phyloP scores from a whole-genome alignment of 2,888 invertebrate genomes.

The Melanotus villosus region DNA sequence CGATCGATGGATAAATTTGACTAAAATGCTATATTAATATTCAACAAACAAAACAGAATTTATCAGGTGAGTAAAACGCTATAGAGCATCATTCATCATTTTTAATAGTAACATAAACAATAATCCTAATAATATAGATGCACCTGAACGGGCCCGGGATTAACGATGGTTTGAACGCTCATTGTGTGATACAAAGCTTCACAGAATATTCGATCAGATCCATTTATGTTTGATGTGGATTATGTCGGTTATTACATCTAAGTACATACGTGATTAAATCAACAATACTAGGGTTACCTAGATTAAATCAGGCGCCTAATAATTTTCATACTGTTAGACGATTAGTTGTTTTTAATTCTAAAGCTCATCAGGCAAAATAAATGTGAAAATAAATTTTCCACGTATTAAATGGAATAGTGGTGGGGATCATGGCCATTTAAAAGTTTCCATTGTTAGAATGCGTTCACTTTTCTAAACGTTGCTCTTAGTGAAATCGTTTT shows the following conservation, averaged over 20 bases:
- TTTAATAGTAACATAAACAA: conserved; percentile 25
- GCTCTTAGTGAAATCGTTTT: conserved; percentile 1
- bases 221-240: conserved; percentile 15
- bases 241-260: background rate
- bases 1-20: too few species aligned
- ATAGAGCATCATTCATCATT: conserved; percentile 11
- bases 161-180: conserved; percentile 14
- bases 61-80: background rate
- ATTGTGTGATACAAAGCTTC: background rate
- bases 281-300: background rate
- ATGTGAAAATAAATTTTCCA: background rate
- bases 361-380: background rate
- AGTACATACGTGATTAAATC: background rate
- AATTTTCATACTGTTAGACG: too few species aligned
- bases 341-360: background rate
- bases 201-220: background rate
- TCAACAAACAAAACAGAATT: too few species aligned
- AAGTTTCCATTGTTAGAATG: too few species aligned
- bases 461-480: too few species aligned
- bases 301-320: too few species aligned
- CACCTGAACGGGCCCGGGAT: conserved; percentile 10
- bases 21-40: too few species aligned
- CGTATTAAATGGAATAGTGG: too few species aligned
- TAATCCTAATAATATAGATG: conserved; percentile 9
- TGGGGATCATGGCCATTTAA: too few species aligned